A percentile compares a stretch with the other conserved stretches of the same genome.
phyloP scores from a whole-genome alignment of 2,888 invertebrate genomes.

The Lasiommata megera region DNA sequence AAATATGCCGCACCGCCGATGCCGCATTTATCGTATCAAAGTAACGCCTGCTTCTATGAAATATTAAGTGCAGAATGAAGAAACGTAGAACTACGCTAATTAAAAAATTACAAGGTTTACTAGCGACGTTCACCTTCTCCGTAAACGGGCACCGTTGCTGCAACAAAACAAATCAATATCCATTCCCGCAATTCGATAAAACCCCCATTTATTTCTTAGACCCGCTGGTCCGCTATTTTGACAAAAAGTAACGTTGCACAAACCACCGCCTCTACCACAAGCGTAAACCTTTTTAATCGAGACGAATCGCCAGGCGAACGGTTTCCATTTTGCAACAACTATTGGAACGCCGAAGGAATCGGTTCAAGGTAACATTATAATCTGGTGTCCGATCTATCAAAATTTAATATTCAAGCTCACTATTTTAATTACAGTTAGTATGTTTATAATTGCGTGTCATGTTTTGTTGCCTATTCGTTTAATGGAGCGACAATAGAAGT shows the following conservation, averaged over 20 bases:
- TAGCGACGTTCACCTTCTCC: too few species aligned
- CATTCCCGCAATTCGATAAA: too few species aligned
- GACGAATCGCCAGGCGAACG: constrained; percentile 18
- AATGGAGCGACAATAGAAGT: not conserved
- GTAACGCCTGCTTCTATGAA: too few species aligned
- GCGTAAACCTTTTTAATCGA: not conserved
- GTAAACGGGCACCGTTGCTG: too few species aligned
- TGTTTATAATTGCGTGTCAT: constrained; percentile 15
- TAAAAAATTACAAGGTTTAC: too few species aligned
- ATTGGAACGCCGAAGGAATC: constrained; percentile 39
- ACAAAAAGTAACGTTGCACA: not conserved
- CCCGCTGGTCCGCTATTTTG: not conserved
- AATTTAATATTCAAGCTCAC: constrained; percentile 39
- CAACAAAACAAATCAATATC: too few species aligned
- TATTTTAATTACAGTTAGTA: constrained; percentile 9
- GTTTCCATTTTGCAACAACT: constrained; percentile 21
- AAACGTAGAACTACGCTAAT: too few species aligned
- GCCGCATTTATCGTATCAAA: too few species aligned
- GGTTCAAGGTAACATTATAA: constrained; percentile 58
- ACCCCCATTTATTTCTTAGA: too few species aligned
- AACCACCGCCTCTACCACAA: not conserved
- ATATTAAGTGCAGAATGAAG: too few species aligned
- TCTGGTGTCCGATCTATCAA: constrained; percentile 45
- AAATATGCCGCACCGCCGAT: too few species aligned
- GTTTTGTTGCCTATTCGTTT: constrained; percentile 1